These are phyloP conservation scores for Neosilurus mollespiculum DNA, from an alignment of 2,797 vertebrate genomes.

Conservation along the genomic window DNA sequence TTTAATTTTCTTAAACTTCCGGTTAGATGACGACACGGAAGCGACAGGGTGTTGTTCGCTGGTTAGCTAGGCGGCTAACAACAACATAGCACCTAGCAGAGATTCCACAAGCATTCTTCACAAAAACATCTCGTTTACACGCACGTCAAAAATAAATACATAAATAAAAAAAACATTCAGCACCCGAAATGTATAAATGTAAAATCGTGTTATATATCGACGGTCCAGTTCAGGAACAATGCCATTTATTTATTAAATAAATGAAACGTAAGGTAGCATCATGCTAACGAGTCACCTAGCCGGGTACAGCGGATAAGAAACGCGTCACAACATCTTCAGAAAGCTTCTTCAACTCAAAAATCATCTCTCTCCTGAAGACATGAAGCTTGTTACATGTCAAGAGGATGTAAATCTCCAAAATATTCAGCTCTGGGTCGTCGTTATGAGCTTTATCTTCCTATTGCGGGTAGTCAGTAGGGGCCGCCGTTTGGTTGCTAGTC, in stretches of 20 bases:
- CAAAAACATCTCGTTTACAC: background rate
- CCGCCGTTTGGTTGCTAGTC: slow-evolving; percentile 24
- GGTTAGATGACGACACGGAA: slow-evolving; percentile 12
- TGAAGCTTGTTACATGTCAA: background rate
- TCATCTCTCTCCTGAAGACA: background rate
- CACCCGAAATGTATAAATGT: background rate
- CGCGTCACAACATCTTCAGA: background rate
- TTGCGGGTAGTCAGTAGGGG: slow-evolving; percentile 18
- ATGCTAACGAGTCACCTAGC: background rate
- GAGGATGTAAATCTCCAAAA: background rate
- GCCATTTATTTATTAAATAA: background rate
- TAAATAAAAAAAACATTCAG: background rate
- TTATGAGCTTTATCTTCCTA: background rate
- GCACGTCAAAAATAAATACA: background rate
- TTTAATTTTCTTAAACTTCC: background rate
- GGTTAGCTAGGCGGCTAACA: slow-evolving; percentile 10
- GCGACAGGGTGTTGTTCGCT: background rate
- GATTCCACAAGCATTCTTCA: background rate
- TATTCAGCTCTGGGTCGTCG: background rate
- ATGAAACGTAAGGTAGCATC: background rate
- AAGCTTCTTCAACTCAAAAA: background rate
- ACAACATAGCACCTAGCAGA: background rate
- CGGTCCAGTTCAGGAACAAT: background rate
- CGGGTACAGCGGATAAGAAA: background rate
- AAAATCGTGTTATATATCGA: background rate